Evolutionary conservation across 2,797 vertebrate species (phyloP).

Genomic region (Etheostoma nigrum): DNA sequence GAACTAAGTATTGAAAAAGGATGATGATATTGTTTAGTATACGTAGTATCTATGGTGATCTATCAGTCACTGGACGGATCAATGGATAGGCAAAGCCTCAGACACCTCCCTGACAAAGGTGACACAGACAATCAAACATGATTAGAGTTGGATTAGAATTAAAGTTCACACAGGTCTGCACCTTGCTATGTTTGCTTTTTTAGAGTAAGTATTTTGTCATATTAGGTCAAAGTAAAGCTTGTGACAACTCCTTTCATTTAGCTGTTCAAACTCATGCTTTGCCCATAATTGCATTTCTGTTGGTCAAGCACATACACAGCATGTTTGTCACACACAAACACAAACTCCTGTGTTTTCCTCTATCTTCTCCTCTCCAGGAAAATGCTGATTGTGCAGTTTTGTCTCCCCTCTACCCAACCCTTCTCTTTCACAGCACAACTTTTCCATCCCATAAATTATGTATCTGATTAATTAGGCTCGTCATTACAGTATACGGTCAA

Average conservation of each 20-base stretch:
- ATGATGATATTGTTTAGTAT: not conserved
- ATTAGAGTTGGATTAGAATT: not conserved
- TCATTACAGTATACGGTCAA: conserved; percentile 73
- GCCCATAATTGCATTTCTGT: conserved; percentile 19
- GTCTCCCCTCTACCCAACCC: conserved; percentile 11
- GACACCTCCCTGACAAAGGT: not conserved
- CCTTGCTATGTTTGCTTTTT: not conserved
- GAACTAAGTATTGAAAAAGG: not conserved
- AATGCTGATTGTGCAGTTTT: conserved; percentile 66
- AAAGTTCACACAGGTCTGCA: not conserved
- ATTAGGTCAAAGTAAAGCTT: conserved; percentile 8
- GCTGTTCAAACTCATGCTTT: conserved; percentile 11
- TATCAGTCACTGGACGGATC: not conserved
- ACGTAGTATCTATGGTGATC: not conserved
- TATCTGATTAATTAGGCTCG: conserved; percentile 77
- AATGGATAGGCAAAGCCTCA: not conserved
- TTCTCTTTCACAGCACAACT: conserved; percentile 40
- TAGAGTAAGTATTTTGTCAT: not conserved
- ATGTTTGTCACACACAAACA: conserved; percentile 29
- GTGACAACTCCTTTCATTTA: conserved; percentile 13
- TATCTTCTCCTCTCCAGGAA: conserved; percentile 33
- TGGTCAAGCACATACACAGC: conserved; percentile 4
- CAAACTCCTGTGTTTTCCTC: conserved; percentile 16
- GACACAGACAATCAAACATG: too few species aligned
- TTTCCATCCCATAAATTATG: conserved; percentile 75